These are phyloP conservation scores for Arvicanthis niloticus DNA, from an alignment of 2,113 vertebrate genomes.

Conservation along the genomic window DNA sequence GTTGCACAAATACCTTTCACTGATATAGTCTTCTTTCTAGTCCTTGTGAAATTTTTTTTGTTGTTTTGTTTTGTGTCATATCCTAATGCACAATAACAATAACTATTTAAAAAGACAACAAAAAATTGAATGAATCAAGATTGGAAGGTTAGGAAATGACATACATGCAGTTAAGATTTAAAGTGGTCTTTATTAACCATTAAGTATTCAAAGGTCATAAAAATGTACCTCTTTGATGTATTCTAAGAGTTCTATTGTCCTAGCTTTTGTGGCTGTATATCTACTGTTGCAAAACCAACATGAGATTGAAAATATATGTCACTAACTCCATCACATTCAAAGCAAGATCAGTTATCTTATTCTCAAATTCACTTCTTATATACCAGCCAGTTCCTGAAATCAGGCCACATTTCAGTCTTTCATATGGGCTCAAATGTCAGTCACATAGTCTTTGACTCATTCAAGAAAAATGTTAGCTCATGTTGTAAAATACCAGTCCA, in stretches of 20 bases:
- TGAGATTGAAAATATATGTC: background rate
- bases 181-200: background rate
- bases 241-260: background rate
- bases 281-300: background rate
- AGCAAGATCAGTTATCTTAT: background rate
- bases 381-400: background rate
- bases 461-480: background rate
- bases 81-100: background rate
- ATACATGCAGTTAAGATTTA: background rate
- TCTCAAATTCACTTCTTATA: background rate
- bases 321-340: no score
- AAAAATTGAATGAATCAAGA: background rate
- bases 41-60: background rate
- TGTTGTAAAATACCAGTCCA: background rate
- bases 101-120: background rate
- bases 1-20: background rate
- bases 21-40: background rate
- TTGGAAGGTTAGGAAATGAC: background rate
- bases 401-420: background rate
- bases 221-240: background rate
- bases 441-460: background rate
- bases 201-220: background rate
- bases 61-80: background rate
- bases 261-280: background rate
- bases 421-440: background rate